phyloP scores from a whole-genome alignment of 2,888 invertebrate species.

The Lepeophtheirus nordmannii region DNA sequence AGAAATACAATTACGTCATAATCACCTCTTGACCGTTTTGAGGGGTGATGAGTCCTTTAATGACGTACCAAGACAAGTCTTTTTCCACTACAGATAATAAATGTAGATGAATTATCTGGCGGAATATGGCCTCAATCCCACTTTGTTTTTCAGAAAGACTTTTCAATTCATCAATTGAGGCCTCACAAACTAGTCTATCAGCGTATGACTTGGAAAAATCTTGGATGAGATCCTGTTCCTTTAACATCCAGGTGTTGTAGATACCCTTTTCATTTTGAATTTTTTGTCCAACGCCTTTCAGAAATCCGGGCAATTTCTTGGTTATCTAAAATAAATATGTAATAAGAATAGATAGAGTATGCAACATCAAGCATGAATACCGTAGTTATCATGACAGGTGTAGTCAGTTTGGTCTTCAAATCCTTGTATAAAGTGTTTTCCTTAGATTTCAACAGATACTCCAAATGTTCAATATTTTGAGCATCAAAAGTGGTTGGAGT shows the following conservation, averaged over 20 bases:
- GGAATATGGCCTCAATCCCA: conserved; percentile 26
- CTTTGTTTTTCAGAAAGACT: conserved; percentile 13
- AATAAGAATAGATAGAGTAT: neutral
- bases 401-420: conserved; percentile 7
- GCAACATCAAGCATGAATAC: neutral
- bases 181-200: conserved; percentile 28
- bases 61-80: conserved; percentile 27
- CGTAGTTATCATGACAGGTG: conserved; percentile 21
- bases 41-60: conserved; percentile 26
- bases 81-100: conserved; percentile 27
- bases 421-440: conserved; percentile 21
- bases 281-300: conserved; percentile 16
- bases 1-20: neutral
- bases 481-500: conserved; percentile 10
- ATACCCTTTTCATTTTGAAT: conserved; percentile 25
- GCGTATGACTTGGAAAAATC: conserved; percentile 28
- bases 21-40: conserved; percentile 9
- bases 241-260: conserved; percentile 29
- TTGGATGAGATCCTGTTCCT: conserved; percentile 29
- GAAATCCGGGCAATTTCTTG: conserved; percentile 10
- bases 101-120: conserved; percentile 28
- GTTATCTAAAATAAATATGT: neutral
- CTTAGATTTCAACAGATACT: conserved; percentile 19
- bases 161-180: conserved; percentile 18
- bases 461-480: conserved; percentile 11